Conservation (phyloP, 2,113 vertebrate genomes). For the Cephalopterus ornatus region DNA sequence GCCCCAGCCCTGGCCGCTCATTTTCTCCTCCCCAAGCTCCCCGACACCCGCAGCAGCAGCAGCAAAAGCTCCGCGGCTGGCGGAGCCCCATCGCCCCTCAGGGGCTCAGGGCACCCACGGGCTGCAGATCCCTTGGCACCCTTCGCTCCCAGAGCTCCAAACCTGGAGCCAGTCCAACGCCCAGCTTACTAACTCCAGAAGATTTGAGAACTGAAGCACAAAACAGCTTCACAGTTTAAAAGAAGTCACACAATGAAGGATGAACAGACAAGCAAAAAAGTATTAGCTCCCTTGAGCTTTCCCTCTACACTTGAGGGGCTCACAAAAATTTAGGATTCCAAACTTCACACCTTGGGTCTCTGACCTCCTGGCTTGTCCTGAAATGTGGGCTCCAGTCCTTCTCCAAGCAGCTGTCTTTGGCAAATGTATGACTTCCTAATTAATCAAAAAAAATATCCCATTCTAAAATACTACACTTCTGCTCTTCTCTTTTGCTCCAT, state of each 20-base stretch:
- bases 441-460: neutral
- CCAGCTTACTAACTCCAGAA: neutral
- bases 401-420: neutral
- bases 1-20: neutral
- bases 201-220: neutral
- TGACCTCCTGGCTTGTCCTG: neutral
- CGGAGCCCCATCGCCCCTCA: rapidly evolving
- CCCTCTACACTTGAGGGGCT: neutral
- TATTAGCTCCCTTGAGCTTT: neutral
- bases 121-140: neutral
- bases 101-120: rapidly evolving
- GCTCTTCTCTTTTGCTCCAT: neutral
- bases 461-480: neutral
- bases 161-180: rapidly evolving
- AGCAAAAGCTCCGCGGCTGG: rapidly evolving
- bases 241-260: neutral
- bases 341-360: neutral
- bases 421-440: neutral
- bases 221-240: neutral
- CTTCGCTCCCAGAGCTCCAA: neutral
- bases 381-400: neutral
- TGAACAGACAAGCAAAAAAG: neutral
- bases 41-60: rapidly evolving
- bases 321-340: neutral
- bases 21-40: rapidly evolving